phyloP scores from a whole-genome alignment of 2,113 vertebrate genomes.

The Phoenicopterus ruber region DNA sequence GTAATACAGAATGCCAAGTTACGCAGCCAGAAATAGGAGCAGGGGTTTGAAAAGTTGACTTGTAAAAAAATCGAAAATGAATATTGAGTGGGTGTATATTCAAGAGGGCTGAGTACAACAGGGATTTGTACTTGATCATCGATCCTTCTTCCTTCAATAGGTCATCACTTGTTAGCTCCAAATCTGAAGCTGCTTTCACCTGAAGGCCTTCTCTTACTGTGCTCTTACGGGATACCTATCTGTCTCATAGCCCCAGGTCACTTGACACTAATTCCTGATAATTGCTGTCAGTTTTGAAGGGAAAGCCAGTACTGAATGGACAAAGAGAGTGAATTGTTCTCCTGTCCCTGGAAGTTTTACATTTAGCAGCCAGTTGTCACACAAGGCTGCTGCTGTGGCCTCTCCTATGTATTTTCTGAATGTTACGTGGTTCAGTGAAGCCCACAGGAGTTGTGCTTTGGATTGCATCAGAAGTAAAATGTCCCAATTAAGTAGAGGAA shows the following conservation, averaged over 20 bases:
- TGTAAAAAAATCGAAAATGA: background rate
- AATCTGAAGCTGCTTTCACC: background rate
- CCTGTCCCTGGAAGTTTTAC: background rate
- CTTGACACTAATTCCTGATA: background rate
- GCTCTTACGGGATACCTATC: background rate
- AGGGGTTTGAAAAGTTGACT: background rate
- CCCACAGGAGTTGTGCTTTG: background rate
- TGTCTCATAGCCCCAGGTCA: background rate
- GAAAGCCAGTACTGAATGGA: background rate
- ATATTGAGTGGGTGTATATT: background rate
- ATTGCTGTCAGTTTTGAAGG: background rate
- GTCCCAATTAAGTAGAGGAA: background rate
- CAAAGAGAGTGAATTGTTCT: background rate
- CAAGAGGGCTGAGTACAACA: background rate
- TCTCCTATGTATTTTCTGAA: background rate
- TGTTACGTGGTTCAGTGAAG: background rate
- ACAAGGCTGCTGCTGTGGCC: background rate
- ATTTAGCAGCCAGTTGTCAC: background rate
- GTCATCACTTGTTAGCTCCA: background rate
- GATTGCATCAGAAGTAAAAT: background rate
- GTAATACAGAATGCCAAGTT: background rate
- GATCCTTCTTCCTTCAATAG: background rate
- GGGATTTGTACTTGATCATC: background rate
- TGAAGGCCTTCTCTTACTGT: background rate
- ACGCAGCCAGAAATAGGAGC: background rate